Percentiles rank a stretch among this genome's conserved stretches.
Conservation (phyloP, 2,888 invertebrate species). For the Empis stercorea region DNA sequence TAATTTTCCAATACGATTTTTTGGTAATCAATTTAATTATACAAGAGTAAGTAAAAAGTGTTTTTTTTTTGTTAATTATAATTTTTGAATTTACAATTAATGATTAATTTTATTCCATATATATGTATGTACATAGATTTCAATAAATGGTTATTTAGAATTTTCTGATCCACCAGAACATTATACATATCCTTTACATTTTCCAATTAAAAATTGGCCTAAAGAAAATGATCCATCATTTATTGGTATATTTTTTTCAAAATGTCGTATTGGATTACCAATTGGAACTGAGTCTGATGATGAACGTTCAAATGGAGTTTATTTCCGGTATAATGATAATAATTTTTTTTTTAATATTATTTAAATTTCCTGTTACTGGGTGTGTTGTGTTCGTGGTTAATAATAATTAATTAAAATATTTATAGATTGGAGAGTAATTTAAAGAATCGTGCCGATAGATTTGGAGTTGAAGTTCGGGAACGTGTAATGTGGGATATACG, state of each 20-base stretch:
- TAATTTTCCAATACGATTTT: slow-evolving; percentile 78
- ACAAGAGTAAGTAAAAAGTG: slow-evolving; percentile 51
- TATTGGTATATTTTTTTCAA: slow-evolving; percentile 79
- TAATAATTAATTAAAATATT: too few relatives aligned
- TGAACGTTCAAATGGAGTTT: slow-evolving; percentile 58
- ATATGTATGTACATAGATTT: too few relatives aligned
- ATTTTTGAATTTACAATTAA: neutral
- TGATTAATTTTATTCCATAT: neutral
- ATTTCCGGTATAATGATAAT: slow-evolving; percentile 44
- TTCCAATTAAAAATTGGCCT: slow-evolving; percentile 73
- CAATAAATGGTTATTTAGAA: slow-evolving; percentile 63
- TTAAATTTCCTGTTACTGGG: neutral
- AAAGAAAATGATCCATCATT: slow-evolving; percentile 70
- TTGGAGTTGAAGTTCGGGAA: slow-evolving; percentile 68
- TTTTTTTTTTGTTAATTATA: neutral
- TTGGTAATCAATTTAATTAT: slow-evolving; percentile 77
- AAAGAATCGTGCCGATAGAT: slow-evolving; percentile 52
- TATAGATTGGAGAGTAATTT: slow-evolving; percentile 49
- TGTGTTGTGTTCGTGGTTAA: too few relatives aligned
- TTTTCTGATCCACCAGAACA: slow-evolving; percentile 71
- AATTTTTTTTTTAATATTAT: neutral
- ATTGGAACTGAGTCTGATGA: slow-evolving; percentile 55
- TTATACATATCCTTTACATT: slow-evolving; percentile 63
- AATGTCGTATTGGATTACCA: slow-evolving; percentile 58
- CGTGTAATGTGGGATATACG: slow-evolving; percentile 70